phyloP scores from a whole-genome alignment of 2,113 vertebrate species.

The Heterocephalus glaber region DNA sequence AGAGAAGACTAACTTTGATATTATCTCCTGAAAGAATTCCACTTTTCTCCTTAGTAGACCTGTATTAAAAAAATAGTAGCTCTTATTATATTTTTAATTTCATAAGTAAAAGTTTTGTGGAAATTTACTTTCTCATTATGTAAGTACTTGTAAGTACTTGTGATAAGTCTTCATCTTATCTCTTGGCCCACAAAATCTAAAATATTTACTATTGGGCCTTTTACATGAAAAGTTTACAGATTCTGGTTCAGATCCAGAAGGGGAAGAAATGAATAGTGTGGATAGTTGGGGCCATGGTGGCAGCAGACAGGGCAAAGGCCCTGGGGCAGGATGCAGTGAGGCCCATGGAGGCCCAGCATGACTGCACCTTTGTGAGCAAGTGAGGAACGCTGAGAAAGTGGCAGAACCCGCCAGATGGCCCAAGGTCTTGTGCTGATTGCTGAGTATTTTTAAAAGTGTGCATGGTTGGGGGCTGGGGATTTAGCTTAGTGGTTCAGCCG shows the following conservation, averaged over 20 bases:
- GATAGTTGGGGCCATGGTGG: background rate
- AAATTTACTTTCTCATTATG: background rate
- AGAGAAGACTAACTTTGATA: background rate
- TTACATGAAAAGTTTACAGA: background rate
- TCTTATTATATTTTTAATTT: constrained; percentile 45
- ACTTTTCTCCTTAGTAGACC: constrained; percentile 22
- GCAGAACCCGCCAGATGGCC: background rate
- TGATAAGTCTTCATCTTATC: background rate
- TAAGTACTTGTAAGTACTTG: background rate
- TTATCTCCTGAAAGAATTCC: constrained; percentile 20
- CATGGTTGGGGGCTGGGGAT: too few relatives aligned
- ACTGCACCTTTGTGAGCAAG: background rate
- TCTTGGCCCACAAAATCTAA: background rate
- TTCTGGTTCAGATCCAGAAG: background rate
- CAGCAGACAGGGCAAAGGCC: background rate
- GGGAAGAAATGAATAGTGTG: background rate
- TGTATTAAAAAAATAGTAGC: background rate
- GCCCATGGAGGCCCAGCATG: background rate
- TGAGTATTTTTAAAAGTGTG: background rate
- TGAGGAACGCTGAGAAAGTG: background rate
- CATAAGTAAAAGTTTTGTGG: background rate
- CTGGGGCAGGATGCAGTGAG: background rate
- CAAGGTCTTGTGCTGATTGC: background rate
- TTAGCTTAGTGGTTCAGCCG: too few relatives aligned
- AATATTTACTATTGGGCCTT: background rate